Base-by-base conservation (phyloP, 2,113 vertebrate species). In the Plecturocebus donacophilus region DNA sequence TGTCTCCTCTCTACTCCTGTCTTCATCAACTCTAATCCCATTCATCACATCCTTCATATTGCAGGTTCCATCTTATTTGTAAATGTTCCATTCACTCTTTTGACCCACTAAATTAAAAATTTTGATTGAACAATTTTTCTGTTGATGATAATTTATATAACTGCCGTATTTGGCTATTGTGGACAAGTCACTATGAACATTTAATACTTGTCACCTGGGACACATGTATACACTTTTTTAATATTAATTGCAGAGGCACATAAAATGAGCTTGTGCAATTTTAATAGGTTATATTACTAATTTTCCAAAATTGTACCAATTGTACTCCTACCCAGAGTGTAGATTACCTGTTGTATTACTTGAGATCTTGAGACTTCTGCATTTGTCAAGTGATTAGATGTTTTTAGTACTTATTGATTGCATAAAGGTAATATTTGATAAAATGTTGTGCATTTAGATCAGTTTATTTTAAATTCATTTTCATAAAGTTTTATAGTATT, bases 271-370 rank as follows among this genome's bases (percentile, higher is more conserved):
- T 42, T 71, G 21, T 23, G 25, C 1, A 80, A 58, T 87, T 68
- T 49, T 93, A 73, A 58, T 68, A 87, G 20, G 11, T 47, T 95
- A 79, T 71, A 2, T n/a, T 83, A 96, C 27, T 1, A 23, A 32
- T 71, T 93, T 83, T 49, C 40, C 77, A 77, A 91, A 81, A 54
- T 52, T 90, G 8, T 56, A 52, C 40, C 13, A 87, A 52, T 71
- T 71, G 17, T 68, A 68, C 25, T 71, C 21, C 56, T 25, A 80
- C 16, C 1, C 49, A 71, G 5, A 82, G 21, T 77, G 35, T 45
- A 64, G 6, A 87, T 61, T 64, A 66, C 23, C 8, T 38, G 6
- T 85, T 92, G 9, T 25, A 92, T 88, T 38, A 54, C n/a, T 88
- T 89, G 42, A 5, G 40, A 52, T 40, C 90, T 49, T 87, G 38